Conservation (phyloP, 2,797 vertebrate genomes). For the Amphiprion clarkii region DNA sequence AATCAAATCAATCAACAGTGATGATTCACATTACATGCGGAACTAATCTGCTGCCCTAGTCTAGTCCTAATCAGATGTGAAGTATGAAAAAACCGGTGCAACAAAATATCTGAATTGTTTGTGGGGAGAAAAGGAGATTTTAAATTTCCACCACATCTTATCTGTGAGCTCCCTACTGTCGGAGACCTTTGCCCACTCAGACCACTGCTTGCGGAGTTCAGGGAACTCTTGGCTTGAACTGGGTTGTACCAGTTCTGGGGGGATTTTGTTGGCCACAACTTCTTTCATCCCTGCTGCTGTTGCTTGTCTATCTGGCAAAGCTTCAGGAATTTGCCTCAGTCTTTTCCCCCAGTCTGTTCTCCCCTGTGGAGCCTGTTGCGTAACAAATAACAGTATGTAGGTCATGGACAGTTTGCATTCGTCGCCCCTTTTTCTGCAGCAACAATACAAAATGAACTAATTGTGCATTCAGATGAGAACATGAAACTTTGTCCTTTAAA, state of each 20-base stretch:
- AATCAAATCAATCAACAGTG: too few species aligned
- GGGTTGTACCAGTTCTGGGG: constrained; percentile 66
- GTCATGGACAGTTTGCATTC: not conserved
- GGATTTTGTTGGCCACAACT: constrained; percentile 52
- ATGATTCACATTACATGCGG: too few species aligned
- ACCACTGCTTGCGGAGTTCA: constrained; percentile 36
- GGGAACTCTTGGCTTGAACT: constrained; percentile 37
- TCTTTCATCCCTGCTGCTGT: constrained; percentile 26
- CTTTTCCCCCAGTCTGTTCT: not conserved
- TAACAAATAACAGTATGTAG: constrained; percentile 14
- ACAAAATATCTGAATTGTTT: not conserved
- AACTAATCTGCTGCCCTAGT: too few species aligned
- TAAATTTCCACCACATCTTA: constrained; percentile 17
- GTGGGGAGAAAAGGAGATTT: not conserved
- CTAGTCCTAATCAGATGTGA: too few species aligned
- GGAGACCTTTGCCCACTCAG: constrained; percentile 61
- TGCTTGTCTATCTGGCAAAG: constrained; percentile 49
- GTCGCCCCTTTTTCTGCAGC: not conserved
- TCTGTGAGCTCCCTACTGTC: constrained; percentile 26
- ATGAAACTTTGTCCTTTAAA: not conserved
- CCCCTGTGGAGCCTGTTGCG: not conserved
- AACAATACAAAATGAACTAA: not conserved
- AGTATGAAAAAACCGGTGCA: not conserved
- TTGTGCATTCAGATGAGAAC: not conserved
- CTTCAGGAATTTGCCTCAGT: constrained; percentile 42